A percentile compares a stretch with the other conserved stretches of the same genome.
Evolutionary conservation across 35 echinoderm and acorn worm species (phyloP).

Genomic region (Heliocidaris erythrogramma): DNA sequence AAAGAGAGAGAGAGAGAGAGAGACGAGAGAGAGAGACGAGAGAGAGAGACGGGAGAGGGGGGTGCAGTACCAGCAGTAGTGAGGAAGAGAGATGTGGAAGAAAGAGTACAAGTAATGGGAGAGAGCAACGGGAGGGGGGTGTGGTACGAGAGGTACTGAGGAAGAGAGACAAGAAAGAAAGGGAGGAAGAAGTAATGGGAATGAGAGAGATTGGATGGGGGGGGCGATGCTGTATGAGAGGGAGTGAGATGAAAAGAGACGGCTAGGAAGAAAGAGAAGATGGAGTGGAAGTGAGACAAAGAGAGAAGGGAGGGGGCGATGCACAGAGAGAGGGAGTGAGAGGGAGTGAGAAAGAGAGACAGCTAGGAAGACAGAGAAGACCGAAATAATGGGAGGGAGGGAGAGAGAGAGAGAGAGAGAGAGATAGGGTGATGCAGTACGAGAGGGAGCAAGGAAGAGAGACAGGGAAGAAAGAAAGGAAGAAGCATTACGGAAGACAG

Average conservation of each 20-base stretch:
- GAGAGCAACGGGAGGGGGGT: neutral
- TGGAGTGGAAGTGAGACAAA: neutral
- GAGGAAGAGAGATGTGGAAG: too few relatives aligned
- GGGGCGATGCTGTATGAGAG: neutral
- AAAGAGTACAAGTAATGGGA: neutral
- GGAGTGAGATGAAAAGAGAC: neutral
- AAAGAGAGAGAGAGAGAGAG: neutral
- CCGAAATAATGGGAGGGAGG: too few relatives aligned
- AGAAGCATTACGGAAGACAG: too few relatives aligned
- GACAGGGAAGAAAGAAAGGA: too few relatives aligned
- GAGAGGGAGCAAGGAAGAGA: too few relatives aligned
- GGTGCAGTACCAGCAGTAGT: too few relatives aligned
- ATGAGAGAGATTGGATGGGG: neutral
- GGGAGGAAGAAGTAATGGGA: neutral
- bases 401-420: too few relatives aligned
- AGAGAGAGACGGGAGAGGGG: neutral
- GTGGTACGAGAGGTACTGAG: neutral
- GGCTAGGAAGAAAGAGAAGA: neutral
- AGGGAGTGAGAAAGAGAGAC: too few relatives aligned
- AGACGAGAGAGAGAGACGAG: neutral
- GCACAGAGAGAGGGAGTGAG: too few relatives aligned
- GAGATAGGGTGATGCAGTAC: too few relatives aligned
- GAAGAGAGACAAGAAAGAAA: too few relatives aligned
- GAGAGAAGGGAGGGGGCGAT: neutral
- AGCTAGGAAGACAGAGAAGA: too few relatives aligned